Percentiles rank a stretch among this genome's conserved stretches.
These are phyloP conservation scores for Cryptus viduatorius DNA, from an alignment of 2,888 invertebrate genomes.

Conservation along the genomic window DNA sequence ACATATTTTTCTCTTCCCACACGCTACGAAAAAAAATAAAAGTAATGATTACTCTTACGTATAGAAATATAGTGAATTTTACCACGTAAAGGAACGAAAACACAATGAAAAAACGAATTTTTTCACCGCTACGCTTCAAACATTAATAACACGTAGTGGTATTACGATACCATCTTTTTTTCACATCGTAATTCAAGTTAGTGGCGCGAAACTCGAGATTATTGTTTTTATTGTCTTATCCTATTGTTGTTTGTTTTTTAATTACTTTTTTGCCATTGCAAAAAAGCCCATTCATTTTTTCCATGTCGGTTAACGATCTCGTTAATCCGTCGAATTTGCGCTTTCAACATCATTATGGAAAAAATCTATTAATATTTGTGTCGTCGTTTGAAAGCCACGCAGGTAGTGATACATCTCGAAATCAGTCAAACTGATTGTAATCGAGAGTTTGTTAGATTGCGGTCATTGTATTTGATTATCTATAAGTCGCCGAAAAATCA, in stretches of 20 bases:
- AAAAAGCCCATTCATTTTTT: conserved; percentile 17
- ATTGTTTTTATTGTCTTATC: conserved; percentile 25
- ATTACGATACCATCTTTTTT: neutral
- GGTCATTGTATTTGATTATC: conserved; percentile 13
- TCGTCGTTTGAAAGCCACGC: neutral
- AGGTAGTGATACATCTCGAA: too few relatives aligned
- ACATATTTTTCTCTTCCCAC: conserved; percentile 51
- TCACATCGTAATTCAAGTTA: conserved; percentile 1
- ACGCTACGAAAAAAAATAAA: conserved; percentile 12
- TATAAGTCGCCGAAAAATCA: neutral
- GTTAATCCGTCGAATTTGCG: too few relatives aligned
- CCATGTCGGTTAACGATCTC: neutral
- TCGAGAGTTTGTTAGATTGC: neutral
- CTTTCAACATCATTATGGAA: too few relatives aligned
- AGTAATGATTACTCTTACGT: conserved; percentile 6
- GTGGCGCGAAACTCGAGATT: neutral
- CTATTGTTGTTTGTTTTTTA: neutral
- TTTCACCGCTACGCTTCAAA: conserved; percentile 5
- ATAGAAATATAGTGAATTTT: conserved; percentile 20
- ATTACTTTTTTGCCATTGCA: conserved; percentile 11
- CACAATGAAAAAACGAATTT: conserved; percentile 10
- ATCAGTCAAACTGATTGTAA: too few relatives aligned
- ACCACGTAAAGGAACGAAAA: neutral
- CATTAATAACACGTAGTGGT: too few relatives aligned
- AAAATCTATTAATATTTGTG: too few relatives aligned